Conservation (phyloP, 2,888 invertebrate genomes). For the Sclerodermus sp. region DNA sequence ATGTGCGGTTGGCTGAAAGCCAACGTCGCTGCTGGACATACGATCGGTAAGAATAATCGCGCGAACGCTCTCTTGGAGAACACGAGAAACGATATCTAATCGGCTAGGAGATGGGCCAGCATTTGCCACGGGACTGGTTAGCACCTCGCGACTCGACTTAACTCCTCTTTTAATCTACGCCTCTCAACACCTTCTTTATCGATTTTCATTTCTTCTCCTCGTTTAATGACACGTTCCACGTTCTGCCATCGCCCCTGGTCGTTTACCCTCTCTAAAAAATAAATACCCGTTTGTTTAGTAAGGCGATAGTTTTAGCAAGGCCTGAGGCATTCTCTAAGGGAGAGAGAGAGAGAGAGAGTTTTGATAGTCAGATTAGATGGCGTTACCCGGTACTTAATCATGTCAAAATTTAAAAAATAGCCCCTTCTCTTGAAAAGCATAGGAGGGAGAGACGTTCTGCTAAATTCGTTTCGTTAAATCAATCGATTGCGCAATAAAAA, state of each 20-base stretch:
- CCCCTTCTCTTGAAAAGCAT: too few species aligned
- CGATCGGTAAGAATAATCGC: constrained; percentile 6
- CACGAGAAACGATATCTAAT: constrained; percentile 10
- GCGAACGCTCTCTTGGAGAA: not conserved
- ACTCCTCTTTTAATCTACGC: constrained; percentile 41
- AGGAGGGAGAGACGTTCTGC: too few species aligned
- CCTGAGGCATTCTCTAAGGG: not conserved
- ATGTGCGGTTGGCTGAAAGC: too few species aligned
- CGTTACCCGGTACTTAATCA: too few species aligned
- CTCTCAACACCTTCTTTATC: constrained; percentile 57
- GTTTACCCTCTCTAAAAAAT: constrained; percentile 2
- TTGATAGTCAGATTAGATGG: too few species aligned
- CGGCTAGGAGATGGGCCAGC: constrained; percentile 7
- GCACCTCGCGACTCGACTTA: constrained; percentile 42
- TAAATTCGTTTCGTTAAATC: too few species aligned
- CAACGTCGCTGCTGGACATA: too few species aligned
- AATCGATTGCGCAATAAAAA: too few species aligned
- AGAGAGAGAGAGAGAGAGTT: too few species aligned
- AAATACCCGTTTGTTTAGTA: constrained; percentile 49
- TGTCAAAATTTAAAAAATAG: too few species aligned
- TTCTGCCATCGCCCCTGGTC: constrained; percentile 17
- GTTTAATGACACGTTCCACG: constrained; percentile 52
- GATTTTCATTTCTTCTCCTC: constrained; percentile 31
- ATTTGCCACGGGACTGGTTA: constrained; percentile 30
- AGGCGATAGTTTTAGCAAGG: constrained; percentile 34